Percentiles rank a stretch among this genome's conserved stretches.
Conservation (phyloP, 2,888 invertebrate species). For the Lasioglossum leucozonium region DNA sequence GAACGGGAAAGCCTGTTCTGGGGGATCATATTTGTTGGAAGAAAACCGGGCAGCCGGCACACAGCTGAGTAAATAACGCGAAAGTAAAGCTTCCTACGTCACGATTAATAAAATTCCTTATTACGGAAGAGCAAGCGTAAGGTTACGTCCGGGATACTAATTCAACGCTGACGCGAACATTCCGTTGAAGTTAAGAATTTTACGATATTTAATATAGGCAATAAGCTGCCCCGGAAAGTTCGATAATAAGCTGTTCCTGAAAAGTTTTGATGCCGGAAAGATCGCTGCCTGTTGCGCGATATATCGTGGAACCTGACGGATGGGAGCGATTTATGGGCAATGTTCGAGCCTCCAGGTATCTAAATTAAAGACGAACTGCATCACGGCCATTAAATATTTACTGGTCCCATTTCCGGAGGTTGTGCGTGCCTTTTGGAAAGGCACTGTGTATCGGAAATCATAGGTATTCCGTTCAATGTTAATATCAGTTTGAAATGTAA, state of each 20-base stretch:
- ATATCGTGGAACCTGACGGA: constrained; percentile 42
- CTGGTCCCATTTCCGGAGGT: not conserved
- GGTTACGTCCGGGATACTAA: constrained; percentile 48
- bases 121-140: constrained; percentile 38
- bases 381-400: not conserved
- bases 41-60: not conserved
- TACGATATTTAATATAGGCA: constrained; percentile 71
- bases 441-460: not conserved
- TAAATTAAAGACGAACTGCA: constrained; percentile 6
- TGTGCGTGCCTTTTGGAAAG: not conserved
- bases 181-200: constrained; percentile 61
- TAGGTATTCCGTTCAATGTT: not conserved
- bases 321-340: constrained; percentile 34
- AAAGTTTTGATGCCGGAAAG: constrained; percentile 43
- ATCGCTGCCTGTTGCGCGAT: constrained; percentile 49
- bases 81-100: constrained; percentile 19
- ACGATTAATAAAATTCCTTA: constrained; percentile 57
- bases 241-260: constrained; percentile 57
- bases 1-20: not conserved
- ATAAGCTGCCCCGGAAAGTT: constrained; percentile 58
- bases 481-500: not conserved
- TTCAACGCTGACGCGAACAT: constrained; percentile 55
- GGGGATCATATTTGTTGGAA: not conserved
- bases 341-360: not conserved
- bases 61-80: not conserved